Conservation (phyloP, 2,888 invertebrate species). For the Dinocampus coccinellae region DNA sequence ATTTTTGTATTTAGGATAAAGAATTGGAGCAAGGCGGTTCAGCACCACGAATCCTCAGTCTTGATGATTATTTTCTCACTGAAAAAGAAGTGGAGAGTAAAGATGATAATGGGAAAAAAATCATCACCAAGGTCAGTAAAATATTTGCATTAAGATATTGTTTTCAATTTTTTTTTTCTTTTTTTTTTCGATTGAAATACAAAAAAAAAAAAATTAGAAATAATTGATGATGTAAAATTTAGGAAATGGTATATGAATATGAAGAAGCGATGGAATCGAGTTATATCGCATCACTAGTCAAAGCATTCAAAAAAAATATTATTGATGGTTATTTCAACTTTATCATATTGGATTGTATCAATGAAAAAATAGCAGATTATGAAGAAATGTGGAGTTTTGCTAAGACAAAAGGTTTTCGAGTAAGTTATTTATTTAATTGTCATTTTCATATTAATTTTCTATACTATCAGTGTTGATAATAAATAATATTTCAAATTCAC, state of each 20-base stretch:
- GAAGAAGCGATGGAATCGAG: constrained; percentile 86
- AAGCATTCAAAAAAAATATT: constrained; percentile 91
- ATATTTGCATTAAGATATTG: neutral
- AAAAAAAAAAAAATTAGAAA: too few relatives aligned
- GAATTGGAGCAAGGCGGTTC: constrained; percentile 87
- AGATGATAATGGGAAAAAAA: constrained; percentile 81
- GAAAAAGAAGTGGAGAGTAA: constrained; percentile 82
- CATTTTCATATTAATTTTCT: neutral
- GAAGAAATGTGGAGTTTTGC: constrained; percentile 92
- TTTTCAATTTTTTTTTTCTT: neutral
- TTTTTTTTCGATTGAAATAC: constrained; percentile 18
- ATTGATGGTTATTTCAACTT: constrained; percentile 93
- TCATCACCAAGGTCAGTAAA: constrained; percentile 73
- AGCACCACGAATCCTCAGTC: constrained; percentile 90
- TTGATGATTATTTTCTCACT: constrained; percentile 96
- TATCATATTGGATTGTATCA: constrained; percentile 92
- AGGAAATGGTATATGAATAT: constrained; percentile 89
- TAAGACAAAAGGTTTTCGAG: constrained; percentile 88
- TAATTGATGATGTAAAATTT: too few relatives aligned
- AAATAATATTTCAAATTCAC: constrained; percentile 44
- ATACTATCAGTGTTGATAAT: neutral
- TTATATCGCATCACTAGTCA: constrained; percentile 85
- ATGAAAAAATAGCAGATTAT: constrained; percentile 84
- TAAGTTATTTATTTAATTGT: constrained; percentile 58
- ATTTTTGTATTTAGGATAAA: constrained; percentile 71